A percentile compares a stretch with the other conserved stretches of the same genome.
Conservation (phyloP, 1,140 invertebrate species). For the Neoseiulus cucumeris region DNA sequence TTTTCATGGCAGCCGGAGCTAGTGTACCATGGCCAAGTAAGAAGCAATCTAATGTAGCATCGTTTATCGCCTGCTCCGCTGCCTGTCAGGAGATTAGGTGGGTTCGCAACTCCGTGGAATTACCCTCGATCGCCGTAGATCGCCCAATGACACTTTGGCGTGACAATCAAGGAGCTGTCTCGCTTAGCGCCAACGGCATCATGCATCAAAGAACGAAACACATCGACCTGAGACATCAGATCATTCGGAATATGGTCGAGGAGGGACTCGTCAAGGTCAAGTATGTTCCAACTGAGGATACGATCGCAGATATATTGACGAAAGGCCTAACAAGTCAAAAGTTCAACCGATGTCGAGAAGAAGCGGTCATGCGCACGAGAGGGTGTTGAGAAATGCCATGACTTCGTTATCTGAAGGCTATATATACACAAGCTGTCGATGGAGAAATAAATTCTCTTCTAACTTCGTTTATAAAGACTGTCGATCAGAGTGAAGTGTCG, state of each 20-base stretch:
- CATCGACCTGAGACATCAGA: slow-evolving; percentile 22
- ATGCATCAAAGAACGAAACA: slow-evolving; percentile 22
- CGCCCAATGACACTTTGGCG: neutral
- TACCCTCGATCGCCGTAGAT: neutral
- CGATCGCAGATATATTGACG: slow-evolving; percentile 10
- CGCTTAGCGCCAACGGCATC: slow-evolving; percentile 18
- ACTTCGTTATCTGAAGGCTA: no score
- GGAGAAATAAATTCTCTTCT: no score
- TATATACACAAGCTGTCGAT: no score
- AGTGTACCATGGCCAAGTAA: no score
- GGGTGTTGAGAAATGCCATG: no score
- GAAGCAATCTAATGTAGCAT: no score
- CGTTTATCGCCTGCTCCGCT: no score
- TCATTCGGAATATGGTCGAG: slow-evolving; percentile 25
- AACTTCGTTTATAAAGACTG: no score
- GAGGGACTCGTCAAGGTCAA: slow-evolving; percentile 20
- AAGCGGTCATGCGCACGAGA: no score
- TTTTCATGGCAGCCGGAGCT: no score
- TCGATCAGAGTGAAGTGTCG: no score
- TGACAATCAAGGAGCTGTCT: slow-evolving; percentile 22
- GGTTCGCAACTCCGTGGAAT: slow-evolving; percentile 19
- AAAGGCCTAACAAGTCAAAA: neutral
- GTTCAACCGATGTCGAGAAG: no score
- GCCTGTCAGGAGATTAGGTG: slow-evolving; percentile 31
- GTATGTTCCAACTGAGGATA: neutral